Base-by-base conservation (phyloP, 2,888 invertebrate species). In the Synergus umbraculus region DNA sequence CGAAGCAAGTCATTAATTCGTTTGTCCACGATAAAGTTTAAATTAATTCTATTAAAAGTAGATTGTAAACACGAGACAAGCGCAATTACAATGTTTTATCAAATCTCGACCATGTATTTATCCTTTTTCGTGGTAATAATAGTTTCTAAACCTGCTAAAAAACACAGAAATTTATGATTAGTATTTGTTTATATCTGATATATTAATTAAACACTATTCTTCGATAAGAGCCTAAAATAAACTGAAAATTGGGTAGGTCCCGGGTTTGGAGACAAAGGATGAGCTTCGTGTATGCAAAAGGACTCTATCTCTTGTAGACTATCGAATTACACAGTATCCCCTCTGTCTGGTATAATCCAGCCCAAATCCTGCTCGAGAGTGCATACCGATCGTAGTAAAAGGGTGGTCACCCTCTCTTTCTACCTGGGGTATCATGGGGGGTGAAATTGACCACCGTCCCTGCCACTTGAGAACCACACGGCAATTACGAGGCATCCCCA, bases 401-500 rank as follows among this genome's bases (percentile, higher is more conserved):
- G 87, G 88, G 85, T 85, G 85, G 85, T 84, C 83, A 85, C 81
- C 82, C 82, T 73, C 73, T 73, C 73, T 73, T 73, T 73, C 73
- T 54, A 73, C 54, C 54, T 73, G 63, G 77, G 49, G 41, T 66
- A 69, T 67, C 60, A 44, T 80, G 81, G 83, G 85, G 85, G 83
- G 64, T 86, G 88, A 86, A 88, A 89, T 88, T 88, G 88, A 88
- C 88, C 89, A 85, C 83, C 85, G 86, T 84, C 87, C 85, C 85
- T 86, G 88, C 84, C 88, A 89, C 88, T 88, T 87, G 89, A 89
- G 86, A 83, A 86, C 87, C 87, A 82, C 82, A 81, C 86, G 85
- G 87, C 88, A 89, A 89, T 89, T 89, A 89, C 88, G 85, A 87
- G 85, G 80, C 80, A 86, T 88, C 86, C 88, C 85, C 81, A 84